Base-by-base conservation (phyloP, 2,113 vertebrate genomes). In the Pomatostomus ruficeps region DNA sequence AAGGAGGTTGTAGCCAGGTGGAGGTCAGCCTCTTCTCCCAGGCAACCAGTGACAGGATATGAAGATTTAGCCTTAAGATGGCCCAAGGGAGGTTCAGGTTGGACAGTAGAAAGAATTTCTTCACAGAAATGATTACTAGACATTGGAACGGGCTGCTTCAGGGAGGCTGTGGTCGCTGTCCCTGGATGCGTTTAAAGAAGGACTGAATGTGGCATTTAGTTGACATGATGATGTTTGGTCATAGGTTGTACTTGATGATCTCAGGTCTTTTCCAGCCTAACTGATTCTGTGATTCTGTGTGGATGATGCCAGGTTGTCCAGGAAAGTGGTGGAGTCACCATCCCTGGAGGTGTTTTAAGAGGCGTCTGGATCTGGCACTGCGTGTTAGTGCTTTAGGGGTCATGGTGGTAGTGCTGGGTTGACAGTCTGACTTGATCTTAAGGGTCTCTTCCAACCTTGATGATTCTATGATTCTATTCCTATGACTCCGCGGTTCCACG, bases 401-500 rank as follows among this genome's bases (percentile, higher is more conserved):
- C 36, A 25, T 35, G 38, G 10, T 17, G 10, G 10, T 5, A 51
- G 33, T 14, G 67, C 51, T 66, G 23, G 5, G 15, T 29, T 73
- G 67, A 24, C 2, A 2, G 22, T 6, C 38, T 10, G 12, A 28
- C 28, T 51, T 49, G 10, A 33, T 20, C 28, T n/a, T 12, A 59
- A 45, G 14, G 11, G 15, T 40, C 45, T 52, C 43, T 67, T 59
- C 33, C 59, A 38, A n/a, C 33, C 19, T 9, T 7, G 51, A 22
- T 17, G 22, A 57, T 15, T 36, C 14, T 1, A 22, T 11, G 4
- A n/a, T 2, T 40, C 55, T 17, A 3, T 22, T 3, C 14, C 48
- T 4, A 3, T 9, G 4, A 5, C 6, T 23, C 25, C 1, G 3
- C 2, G 4, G 10, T 3, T 11, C 31, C 7, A 1, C 0, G 31